Conservation (phyloP, 1,140 invertebrate species). For the Tetranychus cinnabarinus region DNA sequence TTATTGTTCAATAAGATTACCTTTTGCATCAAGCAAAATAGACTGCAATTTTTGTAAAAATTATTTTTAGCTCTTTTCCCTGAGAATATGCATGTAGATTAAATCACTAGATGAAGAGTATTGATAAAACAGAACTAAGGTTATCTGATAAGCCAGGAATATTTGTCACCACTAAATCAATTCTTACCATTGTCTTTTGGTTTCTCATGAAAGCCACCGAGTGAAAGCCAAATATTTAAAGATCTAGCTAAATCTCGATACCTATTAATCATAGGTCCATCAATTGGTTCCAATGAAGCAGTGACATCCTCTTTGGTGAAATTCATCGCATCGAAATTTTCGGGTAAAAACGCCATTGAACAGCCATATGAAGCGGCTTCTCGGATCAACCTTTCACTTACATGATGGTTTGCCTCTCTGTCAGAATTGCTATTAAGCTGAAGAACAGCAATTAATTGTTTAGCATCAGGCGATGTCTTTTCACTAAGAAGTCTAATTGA, state of each 20-base stretch:
- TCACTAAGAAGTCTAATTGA: neutral
- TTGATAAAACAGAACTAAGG: too few species aligned
- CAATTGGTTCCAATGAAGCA: conserved; percentile 42
- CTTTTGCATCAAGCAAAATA: too few species aligned
- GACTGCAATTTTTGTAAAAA: too few species aligned
- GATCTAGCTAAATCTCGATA: conserved; percentile 47
- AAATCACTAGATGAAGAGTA: too few species aligned
- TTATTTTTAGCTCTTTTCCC: neutral
- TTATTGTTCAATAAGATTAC: too few species aligned
- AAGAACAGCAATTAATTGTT: conserved; percentile 7
- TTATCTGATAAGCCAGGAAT: too few species aligned
- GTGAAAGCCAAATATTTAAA: conserved; percentile 61
- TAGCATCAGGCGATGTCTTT: neutral
- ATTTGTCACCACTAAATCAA: too few species aligned
- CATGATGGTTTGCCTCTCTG: conserved; percentile 42
- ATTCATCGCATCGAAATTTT: conserved; percentile 77
- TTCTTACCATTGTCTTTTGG: conserved; percentile 13
- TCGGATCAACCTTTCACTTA: conserved; percentile 19
- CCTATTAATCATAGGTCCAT: conserved; percentile 38
- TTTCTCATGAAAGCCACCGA: conserved; percentile 75
- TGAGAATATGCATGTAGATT: too few species aligned
- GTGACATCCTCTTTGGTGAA: conserved; percentile 43
- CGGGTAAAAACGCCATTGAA: conserved; percentile 79
- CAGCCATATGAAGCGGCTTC: conserved; percentile 16
- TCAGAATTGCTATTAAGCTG: conserved; percentile 55